Base-by-base conservation (phyloP, 2,888 invertebrate species). In the Drosophila stalkeri region DNA sequence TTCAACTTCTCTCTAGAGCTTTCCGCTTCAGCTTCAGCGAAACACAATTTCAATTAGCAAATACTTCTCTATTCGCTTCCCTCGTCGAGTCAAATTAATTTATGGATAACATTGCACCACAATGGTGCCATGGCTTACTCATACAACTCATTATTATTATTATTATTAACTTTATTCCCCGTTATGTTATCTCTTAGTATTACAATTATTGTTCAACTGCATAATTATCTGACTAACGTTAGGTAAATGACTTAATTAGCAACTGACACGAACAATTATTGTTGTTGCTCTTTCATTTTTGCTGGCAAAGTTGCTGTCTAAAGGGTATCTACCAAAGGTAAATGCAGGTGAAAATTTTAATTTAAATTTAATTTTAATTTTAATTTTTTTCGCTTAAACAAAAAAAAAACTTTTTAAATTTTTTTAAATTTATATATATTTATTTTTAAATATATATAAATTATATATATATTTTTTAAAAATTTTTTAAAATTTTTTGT, bases 241-340 rank as follows among this genome's bases (percentile, higher is more conserved):
- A 47, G 35, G 35, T 12, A 8, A 16, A n/a, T 20, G 20, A 41
- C 31, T 46, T 31, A 33, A 62, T 44, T 63, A 33, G 37, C n/a
- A 31, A 23, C 27, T 27, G 44, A 46, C 31, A 47, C 14, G 37
- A 64, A 27, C 35, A 39, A 55, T 39, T 23, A 27, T 27, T 27
- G 27, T 27, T 44, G 43, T 56, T 71, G 41, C 43, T 41, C 31
- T 47, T 69, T 9, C 2, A 1, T 9, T 16, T n/a, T 49, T n/a
- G n/a, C n/a, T 16, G 31, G n/a, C n/a, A n/a, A 31, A 31, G n/a
- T 31, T 12, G 1, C 18, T 6, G 0, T 27, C 16, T 1, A n/a
- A 54, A 27, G 23, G 39, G 37, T 37, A 54, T 54, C 8, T 16
- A 11, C 2, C 2, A 20, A 14, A 37, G 54, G 51, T 35, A 51